phyloP scores from a whole-genome alignment of 37 sponge, comb jelly and placozoan genomes.

The Geodia barretti region DNA sequence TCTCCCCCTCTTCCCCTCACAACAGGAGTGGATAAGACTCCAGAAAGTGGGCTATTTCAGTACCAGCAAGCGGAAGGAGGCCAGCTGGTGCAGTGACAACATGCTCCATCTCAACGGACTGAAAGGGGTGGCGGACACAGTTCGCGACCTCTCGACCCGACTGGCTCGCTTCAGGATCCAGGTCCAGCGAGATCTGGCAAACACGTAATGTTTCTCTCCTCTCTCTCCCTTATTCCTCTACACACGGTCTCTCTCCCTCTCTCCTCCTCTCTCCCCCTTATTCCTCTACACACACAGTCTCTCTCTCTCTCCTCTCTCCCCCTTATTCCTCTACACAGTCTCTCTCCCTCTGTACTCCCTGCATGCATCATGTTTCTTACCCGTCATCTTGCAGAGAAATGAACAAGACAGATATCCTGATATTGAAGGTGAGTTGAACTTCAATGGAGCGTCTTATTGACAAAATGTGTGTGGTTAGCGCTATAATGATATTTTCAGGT shows the following conservation, averaged over 20 bases:
- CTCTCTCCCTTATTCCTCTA: not conserved
- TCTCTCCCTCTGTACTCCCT: too few species aligned
- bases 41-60: not conserved
- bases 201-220: not conserved
- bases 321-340: not conserved
- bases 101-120: slow-evolving; percentile 61
- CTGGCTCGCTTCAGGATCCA: slow-evolving; percentile 69
- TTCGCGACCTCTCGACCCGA: slow-evolving; percentile 59
- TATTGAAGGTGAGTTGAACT: slow-evolving; percentile 28
- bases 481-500: slow-evolving; percentile 31
- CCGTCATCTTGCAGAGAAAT: not conserved
- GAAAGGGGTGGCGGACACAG: slow-evolving; percentile 48
- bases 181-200: not conserved
- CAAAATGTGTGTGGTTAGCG: not conserved
- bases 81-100: slow-evolving; percentile 70
- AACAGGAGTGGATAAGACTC: not conserved
- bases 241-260: too few species aligned
- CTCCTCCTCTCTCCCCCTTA: not conserved
- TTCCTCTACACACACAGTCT: not conserved
- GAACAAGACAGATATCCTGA: slow-evolving; percentile 1
- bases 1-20: not conserved
- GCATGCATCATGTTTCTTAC: too few species aligned
- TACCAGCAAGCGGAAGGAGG: slow-evolving; percentile 9
- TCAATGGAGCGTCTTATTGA: not conserved
- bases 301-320: not conserved